phyloP scores from a whole-genome alignment of 2,888 invertebrate species.

The Phragmatobia fuliginosa region DNA sequence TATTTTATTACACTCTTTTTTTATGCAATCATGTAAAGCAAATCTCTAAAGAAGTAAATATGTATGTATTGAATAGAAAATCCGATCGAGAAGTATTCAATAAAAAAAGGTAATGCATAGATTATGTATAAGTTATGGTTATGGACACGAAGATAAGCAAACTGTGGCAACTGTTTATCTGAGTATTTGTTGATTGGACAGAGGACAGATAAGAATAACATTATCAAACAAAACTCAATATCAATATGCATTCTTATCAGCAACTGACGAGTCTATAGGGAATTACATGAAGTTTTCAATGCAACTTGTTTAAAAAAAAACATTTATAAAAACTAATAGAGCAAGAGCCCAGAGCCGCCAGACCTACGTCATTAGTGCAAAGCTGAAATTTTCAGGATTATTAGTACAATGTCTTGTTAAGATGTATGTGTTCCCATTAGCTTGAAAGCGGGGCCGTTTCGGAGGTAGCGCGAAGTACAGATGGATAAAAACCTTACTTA shows the following conservation, averaged over 20 bases:
- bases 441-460: too few species aligned
- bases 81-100: neutral
- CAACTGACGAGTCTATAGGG: neutral
- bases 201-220: conserved; percentile 13
- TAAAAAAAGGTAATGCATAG: neutral
- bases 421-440: too few species aligned
- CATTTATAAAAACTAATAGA: neutral
- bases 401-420: too few species aligned
- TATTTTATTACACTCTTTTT: neutral
- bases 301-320: neutral
- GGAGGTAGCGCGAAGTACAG: too few species aligned
- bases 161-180: conserved; percentile 7
- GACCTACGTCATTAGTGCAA: too few species aligned
- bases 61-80: neutral
- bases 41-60: neutral
- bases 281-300: conserved; percentile 1
- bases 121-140: neutral
- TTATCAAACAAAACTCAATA: conserved; percentile 14
- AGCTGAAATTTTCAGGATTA: too few species aligned
- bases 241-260: conserved; percentile 3
- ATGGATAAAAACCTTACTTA: too few species aligned
- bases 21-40: neutral
- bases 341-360: too few species aligned
- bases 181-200: conserved; percentile 14
- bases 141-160: neutral